A percentile compares a stretch with the other conserved stretches of the same genome.
phyloP scores from a whole-genome alignment of 2,888 invertebrate species.

The Idaea dimidiata region DNA sequence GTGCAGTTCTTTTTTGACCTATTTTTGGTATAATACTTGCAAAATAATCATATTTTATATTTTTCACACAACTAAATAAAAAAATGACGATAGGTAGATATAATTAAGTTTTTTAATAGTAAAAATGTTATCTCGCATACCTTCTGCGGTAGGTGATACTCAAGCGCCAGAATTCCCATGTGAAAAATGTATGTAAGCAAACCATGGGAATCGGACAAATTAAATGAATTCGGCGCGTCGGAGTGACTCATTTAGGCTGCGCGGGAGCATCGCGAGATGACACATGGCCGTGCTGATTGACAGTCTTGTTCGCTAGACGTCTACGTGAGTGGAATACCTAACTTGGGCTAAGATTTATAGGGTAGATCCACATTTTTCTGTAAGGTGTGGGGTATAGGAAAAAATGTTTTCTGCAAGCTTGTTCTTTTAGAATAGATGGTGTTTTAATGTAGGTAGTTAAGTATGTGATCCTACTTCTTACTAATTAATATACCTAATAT shows the following conservation, averaged over 20 bases:
- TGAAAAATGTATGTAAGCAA: conserved; percentile 46
- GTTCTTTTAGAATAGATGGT: too few species aligned
- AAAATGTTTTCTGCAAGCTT: not conserved
- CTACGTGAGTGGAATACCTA: conserved; percentile 20
- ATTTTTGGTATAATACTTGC: not conserved
- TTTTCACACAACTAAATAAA: not conserved
- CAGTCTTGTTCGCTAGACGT: conserved; percentile 15
- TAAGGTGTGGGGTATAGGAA: not conserved
- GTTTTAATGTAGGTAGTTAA: too few species aligned
- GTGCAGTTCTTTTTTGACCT: conserved; percentile 75
- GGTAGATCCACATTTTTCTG: not conserved
- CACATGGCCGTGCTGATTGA: conserved; percentile 18
- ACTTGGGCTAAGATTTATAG: not conserved
- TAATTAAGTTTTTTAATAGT: not conserved
- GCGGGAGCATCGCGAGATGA: conserved; percentile 7
- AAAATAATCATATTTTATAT: not conserved
- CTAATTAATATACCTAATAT: too few species aligned
- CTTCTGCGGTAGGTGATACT: not conserved
- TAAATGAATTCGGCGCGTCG: conserved; percentile 37
- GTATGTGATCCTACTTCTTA: too few species aligned
- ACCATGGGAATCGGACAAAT: conserved; percentile 69
- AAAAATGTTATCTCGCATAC: not conserved
- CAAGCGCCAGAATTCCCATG: conserved; percentile 54
- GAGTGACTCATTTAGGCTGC: conserved; percentile 1
- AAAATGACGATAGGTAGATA: not conserved